Evolutionary conservation across 2,113 vertebrate genomes (phyloP).

Genomic region (Podarcis cretensis): DNA sequence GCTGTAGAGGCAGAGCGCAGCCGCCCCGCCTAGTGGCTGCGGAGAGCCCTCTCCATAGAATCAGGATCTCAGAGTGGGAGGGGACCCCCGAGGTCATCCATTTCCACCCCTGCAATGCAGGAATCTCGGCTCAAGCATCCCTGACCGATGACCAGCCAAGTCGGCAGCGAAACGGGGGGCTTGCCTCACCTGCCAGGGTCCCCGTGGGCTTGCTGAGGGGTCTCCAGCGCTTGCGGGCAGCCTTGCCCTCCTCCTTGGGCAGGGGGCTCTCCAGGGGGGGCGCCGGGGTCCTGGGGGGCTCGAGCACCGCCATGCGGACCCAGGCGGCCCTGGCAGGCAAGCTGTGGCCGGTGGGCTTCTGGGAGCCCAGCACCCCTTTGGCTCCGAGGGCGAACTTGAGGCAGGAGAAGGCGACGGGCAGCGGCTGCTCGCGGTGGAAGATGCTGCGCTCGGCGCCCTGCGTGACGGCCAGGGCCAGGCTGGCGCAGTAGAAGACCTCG

Average conservation of each 20-base stretch:
- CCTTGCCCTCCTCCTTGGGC: background rate
- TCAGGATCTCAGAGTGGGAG: too few species aligned
- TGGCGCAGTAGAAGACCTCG: constrained; percentile 70
- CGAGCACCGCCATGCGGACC: constrained; percentile 40
- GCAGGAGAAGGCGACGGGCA: constrained; percentile 72
- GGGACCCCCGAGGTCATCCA: too few species aligned
- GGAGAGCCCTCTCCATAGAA: too few species aligned
- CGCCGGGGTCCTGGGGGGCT: background rate
- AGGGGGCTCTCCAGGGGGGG: background rate
- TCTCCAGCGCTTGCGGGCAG: background rate
- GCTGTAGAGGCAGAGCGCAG: too few species aligned
- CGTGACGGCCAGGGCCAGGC: constrained; percentile 48
- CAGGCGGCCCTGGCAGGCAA: constrained; percentile 59
- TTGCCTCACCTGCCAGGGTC: constrained; percentile 7
- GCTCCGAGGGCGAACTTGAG: constrained; percentile 69
- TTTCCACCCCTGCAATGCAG: too few species aligned
- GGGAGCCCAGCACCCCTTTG: constrained; percentile 67
- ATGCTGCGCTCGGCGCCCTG: constrained; percentile 32
- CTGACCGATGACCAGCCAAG: too few species aligned
- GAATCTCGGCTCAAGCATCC: too few species aligned
- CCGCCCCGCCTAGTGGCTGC: too few species aligned
- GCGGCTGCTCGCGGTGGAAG: constrained; percentile 47
- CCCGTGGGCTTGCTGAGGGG: background rate
- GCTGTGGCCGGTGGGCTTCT: constrained; percentile 53
- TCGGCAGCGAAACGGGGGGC: too few species aligned